These are phyloP conservation scores for Phasia obesa DNA, from an alignment of 2,888 invertebrate species.

Conservation along the genomic window DNA sequence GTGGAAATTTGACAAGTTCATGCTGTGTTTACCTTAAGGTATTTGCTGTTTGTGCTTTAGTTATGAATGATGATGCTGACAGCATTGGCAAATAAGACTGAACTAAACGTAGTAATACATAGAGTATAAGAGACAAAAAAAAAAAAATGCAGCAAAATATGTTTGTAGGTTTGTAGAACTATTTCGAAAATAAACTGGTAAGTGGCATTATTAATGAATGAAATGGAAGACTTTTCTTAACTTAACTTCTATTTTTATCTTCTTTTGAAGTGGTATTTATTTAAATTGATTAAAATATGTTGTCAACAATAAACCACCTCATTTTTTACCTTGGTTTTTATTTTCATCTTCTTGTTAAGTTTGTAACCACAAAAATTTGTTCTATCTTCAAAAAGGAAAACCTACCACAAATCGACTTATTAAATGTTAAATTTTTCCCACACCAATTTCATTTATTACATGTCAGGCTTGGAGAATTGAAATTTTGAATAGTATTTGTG, in stretches of 20 bases:
- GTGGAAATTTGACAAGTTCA: constrained; percentile 52
- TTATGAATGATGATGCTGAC: constrained; percentile 23
- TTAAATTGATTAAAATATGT: constrained; percentile 3
- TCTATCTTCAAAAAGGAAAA: constrained; percentile 17
- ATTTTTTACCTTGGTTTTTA: not conserved
- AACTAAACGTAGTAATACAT: not conserved
- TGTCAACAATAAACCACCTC: constrained; percentile 22
- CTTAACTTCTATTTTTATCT: not conserved
- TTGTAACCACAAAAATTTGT: constrained; percentile 32
- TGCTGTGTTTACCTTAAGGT: constrained; percentile 41
- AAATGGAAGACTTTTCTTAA: not conserved
- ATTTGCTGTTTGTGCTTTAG: constrained; percentile 10
- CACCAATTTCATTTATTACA: constrained; percentile 13
- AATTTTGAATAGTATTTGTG: no score
- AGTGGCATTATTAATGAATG: constrained; percentile 1
- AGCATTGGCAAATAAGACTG: not conserved
- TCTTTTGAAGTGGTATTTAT: constrained; percentile 9
- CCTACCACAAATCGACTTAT: constrained; percentile 21
- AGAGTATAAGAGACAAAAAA: not conserved
- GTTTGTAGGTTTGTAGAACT: constrained; percentile 40
- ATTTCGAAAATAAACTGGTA: not conserved
- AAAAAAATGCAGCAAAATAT: not conserved
- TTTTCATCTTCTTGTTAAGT: not conserved
- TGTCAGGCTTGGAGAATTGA: not conserved
- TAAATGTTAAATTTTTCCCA: constrained; percentile 33